Evolutionary conservation across 2,113 vertebrate species (phyloP), one percentile per base, ranked within the genome.

Genomic region (Anarhynchus alexandrinus): DNA sequence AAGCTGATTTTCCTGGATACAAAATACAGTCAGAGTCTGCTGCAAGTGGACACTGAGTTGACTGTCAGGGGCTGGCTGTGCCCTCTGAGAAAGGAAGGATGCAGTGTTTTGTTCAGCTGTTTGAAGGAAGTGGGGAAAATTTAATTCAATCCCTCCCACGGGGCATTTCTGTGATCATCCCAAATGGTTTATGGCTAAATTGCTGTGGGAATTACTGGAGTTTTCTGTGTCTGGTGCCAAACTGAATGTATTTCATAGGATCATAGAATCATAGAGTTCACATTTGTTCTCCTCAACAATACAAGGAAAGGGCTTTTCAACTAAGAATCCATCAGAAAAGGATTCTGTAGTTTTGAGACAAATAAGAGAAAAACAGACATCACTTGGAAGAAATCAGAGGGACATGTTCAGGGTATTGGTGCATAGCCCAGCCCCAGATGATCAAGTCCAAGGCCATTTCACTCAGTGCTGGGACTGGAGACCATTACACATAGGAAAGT

Each of bases 401-500:
- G 42, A 65, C 11, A 16, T 30, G 15, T 54, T 82, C 78, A 64
- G 57, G 8, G 12, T 82, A 40, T 34, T 71, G 71, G 47, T 78
- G 58, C 40, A 49, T 23, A 95, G 32, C 62, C 52, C 43, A 95
- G 49, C 34, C 40, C 65, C 52, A 83, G 45, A 66, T 58, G 83
- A 93, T 85, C 40, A 51, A 69, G 32, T 84, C 52, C 47, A 90
- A 86, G 55, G 32, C 45, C 51, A 32, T 91, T 88, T 96, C 85
- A 94, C 55, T 94, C 73, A 62, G 12, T 71, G 49, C 61, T 95
- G 81, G 62, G 93, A 73, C 26, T 70, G 86, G 52, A 96, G 61
- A 58, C 65, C 42, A 73, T 95, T 90, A 91, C 54, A 87, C 70
- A 79, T 25, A 92, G 52, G 82, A 94, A 94, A 97, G 66, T 83